Conservation (phyloP, 2,113 vertebrate genomes). For the Poeciliopsis retropinna region DNA sequence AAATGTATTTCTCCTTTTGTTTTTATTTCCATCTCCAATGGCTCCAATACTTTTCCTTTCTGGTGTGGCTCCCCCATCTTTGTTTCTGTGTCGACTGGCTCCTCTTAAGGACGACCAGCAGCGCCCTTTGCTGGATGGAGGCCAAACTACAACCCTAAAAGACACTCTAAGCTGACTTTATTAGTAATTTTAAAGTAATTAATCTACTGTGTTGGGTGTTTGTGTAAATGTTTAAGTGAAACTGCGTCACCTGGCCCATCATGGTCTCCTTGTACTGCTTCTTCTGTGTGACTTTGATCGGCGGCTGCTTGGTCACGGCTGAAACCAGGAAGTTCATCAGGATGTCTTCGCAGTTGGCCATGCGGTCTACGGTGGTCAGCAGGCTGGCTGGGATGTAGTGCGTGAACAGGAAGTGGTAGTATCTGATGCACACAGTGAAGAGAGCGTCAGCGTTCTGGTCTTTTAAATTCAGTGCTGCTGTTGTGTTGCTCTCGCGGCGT, state of each 20-base stretch:
- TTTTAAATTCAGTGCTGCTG: conserved; percentile 10
- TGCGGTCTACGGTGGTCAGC: conserved; percentile 77
- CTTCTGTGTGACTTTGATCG: conserved; percentile 86
- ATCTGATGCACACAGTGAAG: conserved; percentile 60
- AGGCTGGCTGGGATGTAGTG: conserved; percentile 76
- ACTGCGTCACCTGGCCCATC: conserved; percentile 77
- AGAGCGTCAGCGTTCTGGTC: neutral
- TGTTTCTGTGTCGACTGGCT: no score
- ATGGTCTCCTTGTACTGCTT: conserved; percentile 87
- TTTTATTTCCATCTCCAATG: no score
- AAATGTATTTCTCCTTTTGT: no score
- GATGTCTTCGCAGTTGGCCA: conserved; percentile 85
- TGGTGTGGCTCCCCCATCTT: no score
- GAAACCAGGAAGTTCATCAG: conserved; percentile 85
- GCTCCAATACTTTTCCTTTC: no score
- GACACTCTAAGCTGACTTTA: no score
- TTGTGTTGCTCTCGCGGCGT: conserved; percentile 47
- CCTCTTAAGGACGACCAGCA: no score
- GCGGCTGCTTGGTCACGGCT: conserved; percentile 81
- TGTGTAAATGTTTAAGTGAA: neutral
- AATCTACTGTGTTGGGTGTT: no score
- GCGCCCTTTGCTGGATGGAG: no score
- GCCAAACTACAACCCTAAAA: no score
- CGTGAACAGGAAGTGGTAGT: conserved; percentile 83
- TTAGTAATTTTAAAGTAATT: no score